Evolutionary conservation across 2,113 vertebrate genomes (phyloP).

Genomic region (Anhinga anhinga): DNA sequence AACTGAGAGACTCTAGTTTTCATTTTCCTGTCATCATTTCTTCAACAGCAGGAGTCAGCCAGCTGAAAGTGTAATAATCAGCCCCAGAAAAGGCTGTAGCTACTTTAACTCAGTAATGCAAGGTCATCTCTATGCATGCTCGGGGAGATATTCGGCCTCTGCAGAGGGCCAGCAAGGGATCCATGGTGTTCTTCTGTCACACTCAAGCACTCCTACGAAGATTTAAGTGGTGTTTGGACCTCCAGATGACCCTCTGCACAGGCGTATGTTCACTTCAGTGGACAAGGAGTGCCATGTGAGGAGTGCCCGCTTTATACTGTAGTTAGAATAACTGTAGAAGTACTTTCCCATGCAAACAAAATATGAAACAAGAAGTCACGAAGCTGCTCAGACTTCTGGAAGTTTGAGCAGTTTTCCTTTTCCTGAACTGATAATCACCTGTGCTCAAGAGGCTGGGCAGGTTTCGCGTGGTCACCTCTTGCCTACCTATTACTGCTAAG

Average conservation of each 20-base stretch:
- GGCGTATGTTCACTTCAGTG: fast-evolving
- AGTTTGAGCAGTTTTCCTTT: background rate
- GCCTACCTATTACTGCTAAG: constrained; percentile 97
- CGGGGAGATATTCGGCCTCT: background rate
- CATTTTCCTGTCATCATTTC: background rate
- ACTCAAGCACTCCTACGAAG: background rate
- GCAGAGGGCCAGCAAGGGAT: background rate
- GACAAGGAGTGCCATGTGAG: background rate
- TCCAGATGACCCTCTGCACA: background rate
- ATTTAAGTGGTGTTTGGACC: background rate
- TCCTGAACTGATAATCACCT: constrained; percentile 91
- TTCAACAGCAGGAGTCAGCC: background rate
- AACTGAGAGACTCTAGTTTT: background rate
- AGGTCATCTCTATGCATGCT: background rate
- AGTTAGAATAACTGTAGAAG: background rate
- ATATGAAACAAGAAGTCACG: background rate
- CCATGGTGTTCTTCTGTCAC: background rate
- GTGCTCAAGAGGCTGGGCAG: constrained; percentile 94
- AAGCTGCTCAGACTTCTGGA: constrained; percentile 11
- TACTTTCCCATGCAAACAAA: background rate
- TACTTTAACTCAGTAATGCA: background rate
- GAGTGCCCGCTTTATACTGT: background rate
- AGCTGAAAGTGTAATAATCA: background rate
- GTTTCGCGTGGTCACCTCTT: constrained; percentile 91
- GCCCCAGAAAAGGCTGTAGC: background rate